Evolutionary conservation across 2,113 vertebrate genomes (phyloP), one percentile per base, ranked within the genome.

Genomic region (Macrotis lagotis): DNA sequence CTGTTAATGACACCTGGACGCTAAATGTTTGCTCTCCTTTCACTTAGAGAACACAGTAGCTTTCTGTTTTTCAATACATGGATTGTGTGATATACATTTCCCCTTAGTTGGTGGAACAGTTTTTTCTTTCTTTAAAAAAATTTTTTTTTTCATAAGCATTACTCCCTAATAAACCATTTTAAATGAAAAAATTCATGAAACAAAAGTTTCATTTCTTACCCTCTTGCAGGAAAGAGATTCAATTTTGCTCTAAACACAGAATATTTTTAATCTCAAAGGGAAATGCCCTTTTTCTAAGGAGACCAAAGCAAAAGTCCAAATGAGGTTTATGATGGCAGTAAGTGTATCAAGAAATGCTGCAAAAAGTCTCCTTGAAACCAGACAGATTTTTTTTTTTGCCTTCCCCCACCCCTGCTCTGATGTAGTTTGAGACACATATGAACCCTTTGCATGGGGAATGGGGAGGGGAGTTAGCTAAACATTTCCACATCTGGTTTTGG

Each of bases 401-500:
- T 96, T 94, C 90, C 90, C 91, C 66, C 90, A 90, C n/a, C 59
- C 94, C 91, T 92, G 94, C 96, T 98, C 96, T 96, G 94, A 93
- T 97, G 95, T 96, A 37, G 44, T 95, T 93, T 52, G 96, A n/a
- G 3, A 97, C 96, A 97, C 50, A 51, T 94, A 94, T 93, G 96
- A 95, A 97, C 92, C 95, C 97, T 96, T 96, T 95, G 92, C 95
- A 92, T 92, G 92, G 91, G 93, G 96, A 93, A 91, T 44, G 93
- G 96, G 95, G 97, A 91, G 48, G 95, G 92, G 97, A 97, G 97
- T 96, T 97, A 97, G 97, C 97, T 98, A 96, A 98, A 96, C 96
- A 97, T 98, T 98, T 98, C 97, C 97, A 98, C 98, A 98, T 98
- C 97, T 98, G 98, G 90, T 97, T 97, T 97, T 93, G 95, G 92